Evolutionary conservation across 2,888 invertebrate genomes (phyloP).

Genomic region (Habroteleia sp.): DNA sequence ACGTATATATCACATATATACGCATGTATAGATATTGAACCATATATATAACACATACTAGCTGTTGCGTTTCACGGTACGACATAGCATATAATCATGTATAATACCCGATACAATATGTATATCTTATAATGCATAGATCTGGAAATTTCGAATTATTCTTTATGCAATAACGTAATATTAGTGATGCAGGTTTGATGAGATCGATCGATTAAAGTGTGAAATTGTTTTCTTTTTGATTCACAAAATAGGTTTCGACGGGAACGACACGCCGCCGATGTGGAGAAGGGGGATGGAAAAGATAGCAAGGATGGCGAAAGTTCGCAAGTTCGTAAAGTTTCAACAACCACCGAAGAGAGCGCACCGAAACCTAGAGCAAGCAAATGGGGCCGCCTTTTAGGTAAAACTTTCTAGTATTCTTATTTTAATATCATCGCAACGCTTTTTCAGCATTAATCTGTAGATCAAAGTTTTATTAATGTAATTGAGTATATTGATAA

Average conservation of each 20-base stretch:
- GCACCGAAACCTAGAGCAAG: slow-evolving; percentile 83
- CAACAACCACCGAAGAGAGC: slow-evolving; percentile 82
- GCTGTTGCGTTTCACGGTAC: slow-evolving; percentile 44
- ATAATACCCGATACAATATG: slow-evolving; percentile 37
- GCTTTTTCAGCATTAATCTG: slow-evolving; percentile 11
- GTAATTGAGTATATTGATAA: too few relatives aligned
- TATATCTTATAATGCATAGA: slow-evolving; percentile 44
- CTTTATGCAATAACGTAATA: slow-evolving; percentile 37
- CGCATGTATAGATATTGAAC: slow-evolving; percentile 31
- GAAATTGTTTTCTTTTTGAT: slow-evolving; percentile 48
- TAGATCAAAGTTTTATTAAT: slow-evolving; percentile 2
- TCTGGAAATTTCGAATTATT: slow-evolving; percentile 23
- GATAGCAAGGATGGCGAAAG: slow-evolving; percentile 81
- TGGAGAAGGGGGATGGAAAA: slow-evolving; percentile 84
- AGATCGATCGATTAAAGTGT: slow-evolving; percentile 28
- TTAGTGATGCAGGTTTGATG: not conserved
- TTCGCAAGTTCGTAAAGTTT: slow-evolving; percentile 82
- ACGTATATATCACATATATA: slow-evolving; percentile 38
- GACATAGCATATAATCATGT: slow-evolving; percentile 22
- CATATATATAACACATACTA: slow-evolving; percentile 44
- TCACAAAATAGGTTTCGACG: slow-evolving; percentile 76
- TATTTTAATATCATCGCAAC: slow-evolving; percentile 22
- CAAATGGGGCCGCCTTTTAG: slow-evolving; percentile 92
- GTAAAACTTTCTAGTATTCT: slow-evolving; percentile 80
- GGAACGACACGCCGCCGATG: slow-evolving; percentile 82